Evolutionary conservation across 2,888 invertebrate species (phyloP), one percentile per base, ranked within the genome.

Genomic region (Ophion ellenae): DNA sequence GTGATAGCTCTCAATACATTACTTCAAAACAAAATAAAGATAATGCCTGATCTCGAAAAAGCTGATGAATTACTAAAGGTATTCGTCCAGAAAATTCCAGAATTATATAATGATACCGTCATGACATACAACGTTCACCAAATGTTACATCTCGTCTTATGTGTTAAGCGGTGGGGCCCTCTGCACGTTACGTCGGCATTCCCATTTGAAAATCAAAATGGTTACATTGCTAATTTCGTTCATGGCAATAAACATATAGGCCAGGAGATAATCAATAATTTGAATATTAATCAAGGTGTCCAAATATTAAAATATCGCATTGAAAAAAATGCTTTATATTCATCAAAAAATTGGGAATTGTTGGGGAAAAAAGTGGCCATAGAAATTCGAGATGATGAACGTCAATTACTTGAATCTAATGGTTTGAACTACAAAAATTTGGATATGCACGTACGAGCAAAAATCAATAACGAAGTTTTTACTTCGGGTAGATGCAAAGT

Each of bases 121-220:
- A 82, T 88, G 24, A 86, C 86, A 45, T 90, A 89, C 61, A 90
- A 90, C 71, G 32, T 85, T 32, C 89, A 90, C 82, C 90, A 89
- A 69, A 70, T 89, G 24, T 24, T 84, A 40, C 90, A 90, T 85
- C 81, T 89, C 14, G 71, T 70, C 0, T 67, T 87, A 20, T 66
- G 71, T 79, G 89, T 89, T 32, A 83, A 81, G 79, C 77, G 88
- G n/a, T 90, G 90, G 89, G 89, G 90, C 57, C 89, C 89, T 71
- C 84, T 90, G 36, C 87, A 86, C 86, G 86, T 87, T 5, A 87
- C 86, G 17, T 87, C 89, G 10, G 86, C 89, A 36, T 90, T 89
- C 61, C 81, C 85, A 24, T 90, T 87, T 76, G 89, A 90, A 86
- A 87, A 86, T 80, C 81, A 73, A 45, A 89, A 89, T 77, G 89